Base-by-base conservation (phyloP, 2,797 vertebrate genomes). In the Amblyraja radiata region DNA sequence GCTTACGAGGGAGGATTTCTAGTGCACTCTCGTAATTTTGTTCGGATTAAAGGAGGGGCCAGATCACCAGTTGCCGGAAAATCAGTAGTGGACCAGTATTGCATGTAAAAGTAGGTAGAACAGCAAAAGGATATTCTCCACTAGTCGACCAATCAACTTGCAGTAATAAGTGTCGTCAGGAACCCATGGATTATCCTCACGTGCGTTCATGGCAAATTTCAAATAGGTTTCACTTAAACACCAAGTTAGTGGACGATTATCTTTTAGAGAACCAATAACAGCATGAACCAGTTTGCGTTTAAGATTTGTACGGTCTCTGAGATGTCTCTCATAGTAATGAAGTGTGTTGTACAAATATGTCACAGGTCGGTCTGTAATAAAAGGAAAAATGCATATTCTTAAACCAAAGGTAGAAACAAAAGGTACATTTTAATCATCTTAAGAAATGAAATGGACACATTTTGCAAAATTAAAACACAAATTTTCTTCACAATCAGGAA, bases 291-390 rank as follows among this genome's bases (percentile, higher is more conserved):
- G 97, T 93, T 99, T 99, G 13, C 99, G 97, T 96, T 99, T 99
- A 94, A 99, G 97, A 95, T 97, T 97, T 93, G 97, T 97, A 58
- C 98, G 97, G 7, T 99, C 98, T 93, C 98, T 96, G 93, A 99
- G 97, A 86, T 99, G 98, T n/a, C 97, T 95, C 94, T 99, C 99
- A 0, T 99, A 99, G 94, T 99, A 99, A 95, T 99, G 99, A 76
- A 99, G 97, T 0, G 99, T 99, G 96, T 99, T 99, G 97, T 99
- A 99, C 63, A 99, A 95, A 94, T 99, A 99, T n/a, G 99, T 99
- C 94, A 99, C 98, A 0, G 99, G 99, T 0, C 99, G 98, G 95
- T 99, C 99, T 99, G 96, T 93, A 93, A 93, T 68, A 18, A 63
- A 88, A 68, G n/a, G 94, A 93, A 94, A 93, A 94, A 94, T 0